Evolutionary conservation across 1,140 invertebrate genomes (phyloP).

Genomic region (Planococcus citri): DNA sequence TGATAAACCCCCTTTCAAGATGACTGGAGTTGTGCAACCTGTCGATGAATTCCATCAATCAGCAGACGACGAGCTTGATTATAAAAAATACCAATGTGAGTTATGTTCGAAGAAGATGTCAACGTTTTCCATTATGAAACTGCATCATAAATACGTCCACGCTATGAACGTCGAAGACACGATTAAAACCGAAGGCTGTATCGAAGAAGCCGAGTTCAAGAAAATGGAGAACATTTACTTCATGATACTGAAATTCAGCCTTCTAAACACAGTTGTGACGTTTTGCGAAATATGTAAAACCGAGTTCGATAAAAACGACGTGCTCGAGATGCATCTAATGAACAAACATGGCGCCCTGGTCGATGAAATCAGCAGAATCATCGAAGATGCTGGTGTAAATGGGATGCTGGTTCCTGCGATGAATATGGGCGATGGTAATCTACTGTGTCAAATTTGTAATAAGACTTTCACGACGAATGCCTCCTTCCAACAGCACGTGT

Average conservation of each 20-base stretch:
- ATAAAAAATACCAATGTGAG: background rate
- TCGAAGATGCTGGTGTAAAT: constrained; percentile 26
- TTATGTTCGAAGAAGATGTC: background rate
- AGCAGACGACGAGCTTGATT: background rate
- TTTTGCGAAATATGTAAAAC: constrained; percentile 43
- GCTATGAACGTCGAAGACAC: background rate
- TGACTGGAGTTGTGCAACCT: no score
- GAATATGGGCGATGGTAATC: background rate
- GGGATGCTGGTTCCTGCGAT: background rate
- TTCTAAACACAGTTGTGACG: constrained; percentile 43
- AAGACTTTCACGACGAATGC: constrained; percentile 28
- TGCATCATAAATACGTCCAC: constrained; percentile 15
- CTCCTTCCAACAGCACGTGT: background rate
- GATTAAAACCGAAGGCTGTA: background rate
- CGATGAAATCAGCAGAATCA: constrained; percentile 32
- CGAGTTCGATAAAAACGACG: constrained; percentile 44
- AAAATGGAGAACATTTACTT: constrained; percentile 78
- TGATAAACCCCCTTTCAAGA: background rate
- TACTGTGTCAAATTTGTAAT: constrained; percentile 43
- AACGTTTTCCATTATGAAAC: background rate
- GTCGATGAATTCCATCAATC: background rate
- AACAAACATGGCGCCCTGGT: constrained; percentile 43
- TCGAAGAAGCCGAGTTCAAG: constrained; percentile 31
- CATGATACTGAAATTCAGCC: constrained; percentile 81
- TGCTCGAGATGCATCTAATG: constrained; percentile 44